Conservation (phyloP, 2,113 vertebrate species). For the Chaetodon auriga region DNA sequence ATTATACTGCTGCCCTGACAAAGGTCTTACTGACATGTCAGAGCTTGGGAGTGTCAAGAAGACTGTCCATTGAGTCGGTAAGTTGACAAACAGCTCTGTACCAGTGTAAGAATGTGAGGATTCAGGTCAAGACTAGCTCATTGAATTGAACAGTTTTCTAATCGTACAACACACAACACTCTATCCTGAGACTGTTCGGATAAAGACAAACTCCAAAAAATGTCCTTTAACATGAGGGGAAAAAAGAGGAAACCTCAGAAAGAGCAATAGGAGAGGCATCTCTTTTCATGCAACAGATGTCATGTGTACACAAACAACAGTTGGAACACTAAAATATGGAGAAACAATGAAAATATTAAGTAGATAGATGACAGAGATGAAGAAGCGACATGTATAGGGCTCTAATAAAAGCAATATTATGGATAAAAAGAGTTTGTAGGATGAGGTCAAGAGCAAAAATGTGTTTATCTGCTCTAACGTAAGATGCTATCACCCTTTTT, state of each 20-base stretch:
- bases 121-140: background rate
- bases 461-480: background rate
- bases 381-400: background rate
- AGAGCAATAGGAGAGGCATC: background rate
- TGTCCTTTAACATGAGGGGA: background rate
- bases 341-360: background rate
- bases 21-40: constrained; percentile 3
- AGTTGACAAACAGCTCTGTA: background rate
- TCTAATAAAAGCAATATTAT: background rate
- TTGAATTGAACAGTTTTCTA: background rate
- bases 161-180: too few species aligned
- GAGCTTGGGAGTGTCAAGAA: constrained; percentile 11
- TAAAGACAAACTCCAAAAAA: background rate
- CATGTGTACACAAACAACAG: background rate
- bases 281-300: background rate
- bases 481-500: background rate
- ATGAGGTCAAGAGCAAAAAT: background rate
- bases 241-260: background rate
- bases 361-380: background rate
- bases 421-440: background rate
- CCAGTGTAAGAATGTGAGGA: background rate
- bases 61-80: background rate
- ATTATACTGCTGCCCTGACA: background rate
- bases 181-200: background rate
- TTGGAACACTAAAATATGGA: background rate